Evolutionary conservation across 2,113 vertebrate species (phyloP).

Genomic region (Clinocottus analis): DNA sequence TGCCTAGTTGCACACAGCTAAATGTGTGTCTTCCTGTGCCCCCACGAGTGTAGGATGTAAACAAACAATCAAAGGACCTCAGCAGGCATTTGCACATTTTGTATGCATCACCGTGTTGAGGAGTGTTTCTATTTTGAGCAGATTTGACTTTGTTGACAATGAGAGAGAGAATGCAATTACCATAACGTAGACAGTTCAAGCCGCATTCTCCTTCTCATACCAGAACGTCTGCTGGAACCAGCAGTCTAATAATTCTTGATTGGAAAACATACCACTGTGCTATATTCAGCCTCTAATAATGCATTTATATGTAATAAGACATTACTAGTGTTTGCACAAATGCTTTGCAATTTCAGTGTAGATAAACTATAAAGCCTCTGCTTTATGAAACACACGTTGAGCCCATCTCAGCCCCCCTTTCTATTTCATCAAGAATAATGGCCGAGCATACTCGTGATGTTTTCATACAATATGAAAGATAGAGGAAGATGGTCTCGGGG

Average conservation of each 20-base stretch:
- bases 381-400: conserved; percentile 5
- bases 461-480: conserved; percentile 14
- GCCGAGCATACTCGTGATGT: not conserved
- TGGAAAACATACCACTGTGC: conserved; percentile 11
- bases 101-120: conserved; percentile 28
- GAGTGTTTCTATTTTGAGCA: conserved; percentile 29
- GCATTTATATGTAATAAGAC: not conserved
- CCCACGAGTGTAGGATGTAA: conserved; percentile 19
- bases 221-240: conserved; percentile 7
- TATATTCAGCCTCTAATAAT: conserved; percentile 9
- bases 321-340: conserved; percentile 16
- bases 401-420: not conserved
- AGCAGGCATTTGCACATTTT: conserved; percentile 34
- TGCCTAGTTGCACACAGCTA: not conserved
- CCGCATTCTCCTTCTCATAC: conserved; percentile 1
- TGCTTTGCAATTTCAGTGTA: conserved; percentile 3
- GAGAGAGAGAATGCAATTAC: conserved; percentile 21
- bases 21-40: conserved; percentile 2
- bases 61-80: conserved; percentile 34
- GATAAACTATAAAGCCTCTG: conserved; percentile 20
- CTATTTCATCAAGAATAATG: conserved; percentile 7
- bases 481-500: not conserved
- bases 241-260: not conserved
- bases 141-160: conserved; percentile 25
- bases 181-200: conserved; percentile 18